Conservation (phyloP, 2,113 vertebrate species). For the Ptychochromis oligacanthus region DNA sequence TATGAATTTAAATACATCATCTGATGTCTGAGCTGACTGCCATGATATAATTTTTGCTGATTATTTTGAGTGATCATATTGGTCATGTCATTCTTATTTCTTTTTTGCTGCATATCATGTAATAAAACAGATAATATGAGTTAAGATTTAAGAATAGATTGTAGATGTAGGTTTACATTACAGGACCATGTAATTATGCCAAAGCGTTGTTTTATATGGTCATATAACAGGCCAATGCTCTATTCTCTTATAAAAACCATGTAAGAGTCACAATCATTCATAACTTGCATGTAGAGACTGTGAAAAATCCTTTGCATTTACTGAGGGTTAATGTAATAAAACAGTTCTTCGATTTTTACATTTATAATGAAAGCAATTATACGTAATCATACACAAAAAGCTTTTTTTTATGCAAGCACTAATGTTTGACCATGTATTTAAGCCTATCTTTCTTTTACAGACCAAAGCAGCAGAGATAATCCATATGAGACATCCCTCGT, state of each 20-base stretch:
- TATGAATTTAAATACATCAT: no score
- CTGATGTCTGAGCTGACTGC: no score
- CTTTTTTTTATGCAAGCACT: neutral
- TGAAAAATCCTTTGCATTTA: neutral
- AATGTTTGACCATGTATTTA: conserved; percentile 40
- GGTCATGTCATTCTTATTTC: neutral
- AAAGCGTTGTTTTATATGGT: neutral
- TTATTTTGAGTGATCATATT: no score
- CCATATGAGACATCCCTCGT: conserved; percentile 56
- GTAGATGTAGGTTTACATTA: rapidly evolving
- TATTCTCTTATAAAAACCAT: neutral
- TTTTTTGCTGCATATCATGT: neutral
- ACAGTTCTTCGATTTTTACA: neutral
- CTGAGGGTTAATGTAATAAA: neutral
- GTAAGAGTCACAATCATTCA: neutral
- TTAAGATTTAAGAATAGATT: neutral
- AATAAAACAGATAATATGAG: neutral
- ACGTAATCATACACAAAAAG: neutral
- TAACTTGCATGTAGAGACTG: neutral
- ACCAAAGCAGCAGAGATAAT: conserved; percentile 72
- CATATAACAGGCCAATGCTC: neutral
- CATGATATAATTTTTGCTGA: no score
- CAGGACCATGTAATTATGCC: neutral
- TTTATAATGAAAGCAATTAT: neutral
- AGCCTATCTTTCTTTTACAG: conserved; percentile 57